Percentiles rank a stretch among this genome's conserved stretches.
These are phyloP conservation scores for Falco berigora DNA, from an alignment of 2,797 vertebrate species.

Conservation along the genomic window DNA sequence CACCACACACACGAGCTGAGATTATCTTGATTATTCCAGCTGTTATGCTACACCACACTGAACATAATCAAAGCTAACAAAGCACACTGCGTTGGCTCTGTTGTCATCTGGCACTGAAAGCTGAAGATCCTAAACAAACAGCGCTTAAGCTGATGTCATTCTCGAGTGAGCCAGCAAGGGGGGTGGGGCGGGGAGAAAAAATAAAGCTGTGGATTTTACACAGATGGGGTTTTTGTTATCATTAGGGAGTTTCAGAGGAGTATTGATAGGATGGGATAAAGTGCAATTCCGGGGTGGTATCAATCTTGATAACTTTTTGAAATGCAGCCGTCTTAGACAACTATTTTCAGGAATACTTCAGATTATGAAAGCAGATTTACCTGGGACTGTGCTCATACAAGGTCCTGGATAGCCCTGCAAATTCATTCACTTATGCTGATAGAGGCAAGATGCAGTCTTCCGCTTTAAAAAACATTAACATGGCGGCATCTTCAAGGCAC, in stretches of 20 bases:
- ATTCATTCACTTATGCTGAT: not conserved
- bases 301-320: not conserved
- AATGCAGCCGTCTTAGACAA: not conserved
- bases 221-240: not conserved
- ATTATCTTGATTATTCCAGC: constrained; percentile 3
- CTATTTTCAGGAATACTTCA: not conserved
- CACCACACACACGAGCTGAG: not conserved
- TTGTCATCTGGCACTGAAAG: not conserved
- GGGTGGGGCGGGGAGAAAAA: not conserved
- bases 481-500: not conserved
- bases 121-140: not conserved
- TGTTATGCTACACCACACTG: not conserved
- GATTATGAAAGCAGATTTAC: not conserved
- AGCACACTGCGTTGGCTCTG: not conserved
- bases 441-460: not conserved
- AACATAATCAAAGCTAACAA: constrained; percentile 3
- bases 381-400: not conserved
- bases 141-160: not conserved
- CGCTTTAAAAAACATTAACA: not conserved
- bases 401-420: not conserved
- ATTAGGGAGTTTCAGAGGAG: not conserved
- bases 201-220: not conserved
- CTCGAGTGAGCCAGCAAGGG: not conserved
- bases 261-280: not conserved
- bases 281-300: not conserved